phyloP scores from a whole-genome alignment of 2,797 vertebrate species.

The Artibeus lituratus region DNA sequence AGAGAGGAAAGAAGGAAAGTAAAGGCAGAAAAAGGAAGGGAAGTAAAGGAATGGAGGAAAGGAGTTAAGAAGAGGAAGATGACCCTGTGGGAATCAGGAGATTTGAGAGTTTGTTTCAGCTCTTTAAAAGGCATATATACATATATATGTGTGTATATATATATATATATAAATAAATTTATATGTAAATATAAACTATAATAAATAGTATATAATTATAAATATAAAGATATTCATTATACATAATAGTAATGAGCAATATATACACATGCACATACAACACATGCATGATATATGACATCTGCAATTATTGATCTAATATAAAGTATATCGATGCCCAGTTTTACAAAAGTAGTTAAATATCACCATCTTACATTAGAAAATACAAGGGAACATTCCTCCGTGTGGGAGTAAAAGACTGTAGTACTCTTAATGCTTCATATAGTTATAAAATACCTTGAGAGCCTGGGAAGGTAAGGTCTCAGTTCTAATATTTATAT shows the following conservation, averaged over 20 bases:
- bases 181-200: neutral
- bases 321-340: neutral
- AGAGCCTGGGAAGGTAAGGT: neutral
- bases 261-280: neutral
- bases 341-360: neutral
- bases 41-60: neutral
- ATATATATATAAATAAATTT: too few species aligned
- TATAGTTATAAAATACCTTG: neutral
- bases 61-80: neutral
- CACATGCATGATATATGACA: neutral
- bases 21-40: neutral
- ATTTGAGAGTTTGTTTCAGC: neutral
- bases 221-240: neutral
- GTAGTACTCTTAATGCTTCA: neutral
- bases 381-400: neutral
- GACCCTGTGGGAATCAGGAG: neutral
- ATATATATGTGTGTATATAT: too few species aligned
- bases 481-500: neutral
- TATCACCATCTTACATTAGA: neutral
- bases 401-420: neutral
- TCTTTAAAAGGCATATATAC: neutral
- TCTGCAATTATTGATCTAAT: neutral
- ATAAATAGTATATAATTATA: neutral
- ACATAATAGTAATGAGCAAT: neutral
- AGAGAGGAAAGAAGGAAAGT: too few species aligned